Evolutionary conservation across 2,888 invertebrate species (phyloP), one percentile per base, ranked within the genome.

Genomic region (Acanthococcus lagerstroemiae): DNA sequence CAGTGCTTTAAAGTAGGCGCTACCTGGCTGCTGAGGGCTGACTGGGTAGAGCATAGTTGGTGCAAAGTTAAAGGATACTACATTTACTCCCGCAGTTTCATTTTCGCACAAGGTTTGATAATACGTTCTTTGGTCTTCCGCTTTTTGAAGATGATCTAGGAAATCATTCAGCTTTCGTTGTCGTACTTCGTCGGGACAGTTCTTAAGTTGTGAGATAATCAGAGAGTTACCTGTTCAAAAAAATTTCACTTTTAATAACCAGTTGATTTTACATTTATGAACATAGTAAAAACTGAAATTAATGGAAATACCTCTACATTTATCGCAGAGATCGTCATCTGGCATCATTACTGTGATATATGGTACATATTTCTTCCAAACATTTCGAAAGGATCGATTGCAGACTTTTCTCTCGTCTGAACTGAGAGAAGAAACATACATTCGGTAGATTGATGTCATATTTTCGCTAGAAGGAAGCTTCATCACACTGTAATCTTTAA

Each of bases 401-500:
- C n/a, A 12, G 9, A 48, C 7, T n/a, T 21, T 22, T 21, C 4
- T 7, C 19, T 22, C 54, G 25, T 22, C 22, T 7, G 5, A 5
- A 12, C 6, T 7, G 24, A 54, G 54, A 6, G 22, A 6, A 54
- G 54, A 5, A 22, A 54, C 19, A 22, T 54, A 54, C 24, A 21
- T 54, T 54, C 54, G 22, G 21, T 54, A 54, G 21, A 54, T 54
- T 15, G 25, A 54, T 4, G 54, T 19, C 25, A 9, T 54, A 7
- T 9, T 21, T n/a, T 54, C 54, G 19, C n/a, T 21, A 6, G 54
- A 54, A 9, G 54, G 54, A 6, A 54, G 21, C 21, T 54, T 54
- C 54, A 54, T 54, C 21, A 54, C 24, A 6, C 54, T 9, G 24
- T 54, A 54, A 22, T 54, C 54, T 54, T 54, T 54, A 54, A 54